A percentile compares a stretch with the other conserved stretches of the same genome.
phyloP scores from a whole-genome alignment of 2,888 invertebrate genomes.

The Melinaea marsaeus region DNA sequence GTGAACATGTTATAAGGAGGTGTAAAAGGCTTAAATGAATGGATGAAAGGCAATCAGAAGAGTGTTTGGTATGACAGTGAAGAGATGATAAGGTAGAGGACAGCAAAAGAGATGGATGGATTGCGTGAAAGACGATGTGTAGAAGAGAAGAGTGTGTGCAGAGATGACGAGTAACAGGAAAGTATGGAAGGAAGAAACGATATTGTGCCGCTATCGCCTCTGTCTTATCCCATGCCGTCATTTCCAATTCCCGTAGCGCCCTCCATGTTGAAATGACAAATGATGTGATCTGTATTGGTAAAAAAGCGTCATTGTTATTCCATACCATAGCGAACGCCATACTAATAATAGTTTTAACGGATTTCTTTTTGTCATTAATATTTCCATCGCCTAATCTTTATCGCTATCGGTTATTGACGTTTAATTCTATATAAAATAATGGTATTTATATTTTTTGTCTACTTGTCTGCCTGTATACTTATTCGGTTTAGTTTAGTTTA shows the following conservation, averaged over 20 bases:
- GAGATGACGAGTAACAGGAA: too few relatives aligned
- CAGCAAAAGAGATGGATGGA: too few relatives aligned
- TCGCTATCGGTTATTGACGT: slow-evolving; percentile 10
- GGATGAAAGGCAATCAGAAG: too few relatives aligned
- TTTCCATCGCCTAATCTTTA: slow-evolving; percentile 18
- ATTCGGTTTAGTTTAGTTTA: too few relatives aligned
- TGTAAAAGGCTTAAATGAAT: too few relatives aligned
- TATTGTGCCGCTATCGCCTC: slow-evolving; percentile 25
- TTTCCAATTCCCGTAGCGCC: slow-evolving; percentile 55
- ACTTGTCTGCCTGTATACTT: too few relatives aligned
- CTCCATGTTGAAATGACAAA: slow-evolving; percentile 65
- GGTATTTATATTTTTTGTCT: not conserved
- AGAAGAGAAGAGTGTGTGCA: too few relatives aligned
- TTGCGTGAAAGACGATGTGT: too few relatives aligned
- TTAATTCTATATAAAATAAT: slow-evolving; percentile 4
- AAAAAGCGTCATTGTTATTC: slow-evolving; percentile 55
- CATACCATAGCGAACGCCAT: slow-evolving; percentile 45
- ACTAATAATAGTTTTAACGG: slow-evolving; percentile 53
- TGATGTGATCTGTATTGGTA: slow-evolving; percentile 64
- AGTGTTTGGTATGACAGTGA: too few relatives aligned
- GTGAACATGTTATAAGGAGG: too few relatives aligned
- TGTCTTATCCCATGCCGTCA: slow-evolving; percentile 36
- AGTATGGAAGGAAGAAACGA: too few relatives aligned
- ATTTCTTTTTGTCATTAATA: slow-evolving; percentile 34
- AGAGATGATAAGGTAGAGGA: too few relatives aligned